Evolutionary conservation across 2,797 vertebrate genomes (phyloP).

Genomic region (Heteromormyrus szaboi): DNA sequence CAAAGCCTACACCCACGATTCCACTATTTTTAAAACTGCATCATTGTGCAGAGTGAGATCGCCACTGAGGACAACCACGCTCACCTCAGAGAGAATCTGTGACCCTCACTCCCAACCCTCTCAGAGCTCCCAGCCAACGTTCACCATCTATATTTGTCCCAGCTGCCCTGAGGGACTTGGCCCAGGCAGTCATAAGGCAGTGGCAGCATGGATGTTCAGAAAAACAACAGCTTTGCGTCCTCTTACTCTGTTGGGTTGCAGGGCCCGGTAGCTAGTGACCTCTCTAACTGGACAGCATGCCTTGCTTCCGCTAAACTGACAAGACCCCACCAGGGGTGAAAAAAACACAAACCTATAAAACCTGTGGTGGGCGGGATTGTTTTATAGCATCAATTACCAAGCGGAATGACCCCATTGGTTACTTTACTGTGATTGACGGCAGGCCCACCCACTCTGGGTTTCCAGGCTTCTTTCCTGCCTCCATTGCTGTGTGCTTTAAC

Average conservation of each 20-base stretch:
- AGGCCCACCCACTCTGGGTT: neutral
- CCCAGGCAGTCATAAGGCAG: neutral
- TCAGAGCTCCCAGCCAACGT: neutral
- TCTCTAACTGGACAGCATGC: neutral
- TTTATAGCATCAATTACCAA: neutral
- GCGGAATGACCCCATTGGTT: neutral
- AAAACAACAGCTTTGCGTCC: neutral
- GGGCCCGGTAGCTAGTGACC: neutral
- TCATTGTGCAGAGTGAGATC: neutral
- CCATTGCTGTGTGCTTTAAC: neutral
- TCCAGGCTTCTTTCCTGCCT: neutral
- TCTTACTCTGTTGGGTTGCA: neutral
- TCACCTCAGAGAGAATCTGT: constrained; percentile 9
- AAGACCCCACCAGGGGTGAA: neutral
- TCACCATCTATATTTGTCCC: neutral
- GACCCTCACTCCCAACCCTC: neutral
- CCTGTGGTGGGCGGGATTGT: neutral
- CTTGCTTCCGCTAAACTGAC: neutral
- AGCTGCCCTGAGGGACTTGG: neutral
- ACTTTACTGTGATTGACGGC: neutral
- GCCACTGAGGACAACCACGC: neutral
- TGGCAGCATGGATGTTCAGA: neutral
- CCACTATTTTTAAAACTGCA: constrained; percentile 9
- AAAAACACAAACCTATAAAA: neutral
- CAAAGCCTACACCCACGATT: neutral